Evolutionary conservation across 2,113 vertebrate species (phyloP).

Genomic region (Malurus elegans): DNA sequence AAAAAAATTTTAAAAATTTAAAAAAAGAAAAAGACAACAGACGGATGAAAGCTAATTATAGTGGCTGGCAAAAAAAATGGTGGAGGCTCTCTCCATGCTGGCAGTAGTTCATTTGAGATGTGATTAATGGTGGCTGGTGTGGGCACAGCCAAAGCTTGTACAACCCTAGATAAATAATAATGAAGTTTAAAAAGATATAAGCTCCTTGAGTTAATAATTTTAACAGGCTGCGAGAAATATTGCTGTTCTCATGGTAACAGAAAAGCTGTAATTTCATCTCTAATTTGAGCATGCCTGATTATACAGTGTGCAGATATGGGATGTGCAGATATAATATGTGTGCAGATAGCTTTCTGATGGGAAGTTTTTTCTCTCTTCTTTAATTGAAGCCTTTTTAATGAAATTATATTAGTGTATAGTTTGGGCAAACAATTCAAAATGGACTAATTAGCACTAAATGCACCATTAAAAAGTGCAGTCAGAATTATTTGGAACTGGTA

Average conservation of each 20-base stretch:
- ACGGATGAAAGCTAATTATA: conserved; percentile 24
- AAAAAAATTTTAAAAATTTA: not conserved
- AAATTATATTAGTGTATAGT: not conserved
- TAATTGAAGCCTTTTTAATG: conserved; percentile 61
- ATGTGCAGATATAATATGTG: not conserved
- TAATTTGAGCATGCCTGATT: conserved; percentile 44
- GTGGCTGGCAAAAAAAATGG: not conserved
- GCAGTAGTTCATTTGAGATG: not conserved
- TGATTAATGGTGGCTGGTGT: conserved; percentile 55
- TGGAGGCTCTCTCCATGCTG: not conserved
- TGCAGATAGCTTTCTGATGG: conserved; percentile 34
- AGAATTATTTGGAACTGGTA: not conserved
- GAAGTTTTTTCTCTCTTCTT: conserved; percentile 27
- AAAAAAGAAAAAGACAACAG: not conserved
- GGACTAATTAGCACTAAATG: conserved; percentile 45
- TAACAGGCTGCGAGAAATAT: conserved; percentile 50
- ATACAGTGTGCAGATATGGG: not conserved
- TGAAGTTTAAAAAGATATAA: conserved; percentile 60
- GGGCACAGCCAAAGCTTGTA: conserved; percentile 11
- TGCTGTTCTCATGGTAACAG: conserved; percentile 75
- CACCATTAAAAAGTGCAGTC: not conserved
- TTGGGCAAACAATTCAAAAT: conserved; percentile 40
- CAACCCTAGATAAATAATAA: conserved; percentile 63
- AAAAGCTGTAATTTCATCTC: conserved; percentile 48
- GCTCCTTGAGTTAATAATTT: conserved; percentile 70